phyloP scores from a whole-genome alignment of 2,797 vertebrate genomes.

The Mormyrops attenuatus region DNA sequence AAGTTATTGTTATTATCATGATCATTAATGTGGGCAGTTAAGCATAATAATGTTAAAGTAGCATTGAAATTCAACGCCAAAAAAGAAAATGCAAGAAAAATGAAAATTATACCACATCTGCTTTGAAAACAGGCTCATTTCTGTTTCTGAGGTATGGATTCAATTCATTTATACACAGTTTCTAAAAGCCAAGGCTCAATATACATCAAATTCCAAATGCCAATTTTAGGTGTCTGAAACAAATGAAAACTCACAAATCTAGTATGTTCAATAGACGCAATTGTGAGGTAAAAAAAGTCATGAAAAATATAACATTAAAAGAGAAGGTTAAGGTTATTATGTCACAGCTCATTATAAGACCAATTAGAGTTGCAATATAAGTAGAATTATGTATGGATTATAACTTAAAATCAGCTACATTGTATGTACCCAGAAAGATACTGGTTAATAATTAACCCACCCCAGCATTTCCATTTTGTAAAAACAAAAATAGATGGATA shows the following conservation, averaged over 20 bases:
- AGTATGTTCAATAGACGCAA: background rate
- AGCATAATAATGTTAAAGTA: background rate
- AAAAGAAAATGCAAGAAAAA: background rate
- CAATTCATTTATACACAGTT: background rate
- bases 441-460: background rate
- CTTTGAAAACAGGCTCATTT: background rate
- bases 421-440: background rate
- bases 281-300: background rate
- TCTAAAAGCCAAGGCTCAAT: background rate
- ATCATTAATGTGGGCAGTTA: background rate
- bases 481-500: background rate
- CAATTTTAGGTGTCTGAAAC: background rate
- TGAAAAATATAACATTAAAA: background rate
- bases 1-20: background rate
- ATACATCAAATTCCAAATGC: background rate
- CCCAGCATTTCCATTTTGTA: background rate
- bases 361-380: background rate
- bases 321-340: background rate
- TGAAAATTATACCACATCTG: background rate
- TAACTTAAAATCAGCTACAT: background rate
- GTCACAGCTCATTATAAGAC: background rate
- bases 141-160: background rate
- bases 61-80: background rate
- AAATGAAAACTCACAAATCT: background rate
- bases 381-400: background rate